Percentiles rank a stretch among this genome's conserved stretches.
phyloP scores from a whole-genome alignment of 1,140 invertebrate species.

The Gyrodactylus salaris region DNA sequence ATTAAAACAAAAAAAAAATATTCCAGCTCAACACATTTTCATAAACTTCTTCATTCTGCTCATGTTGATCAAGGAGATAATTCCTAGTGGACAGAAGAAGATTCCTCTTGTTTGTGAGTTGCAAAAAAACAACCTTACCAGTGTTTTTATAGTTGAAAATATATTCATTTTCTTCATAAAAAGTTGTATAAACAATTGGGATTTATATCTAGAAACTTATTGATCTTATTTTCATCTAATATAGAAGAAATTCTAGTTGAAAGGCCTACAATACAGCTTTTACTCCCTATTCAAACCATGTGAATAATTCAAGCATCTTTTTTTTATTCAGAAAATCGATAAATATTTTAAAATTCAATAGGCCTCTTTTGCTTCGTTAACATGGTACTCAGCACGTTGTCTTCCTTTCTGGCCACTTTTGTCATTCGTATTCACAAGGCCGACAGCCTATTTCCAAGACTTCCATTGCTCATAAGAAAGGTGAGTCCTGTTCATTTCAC shows the following conservation, averaged over 20 bases:
- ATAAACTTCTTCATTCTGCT: constrained; percentile 11
- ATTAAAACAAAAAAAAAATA: too few relatives aligned
- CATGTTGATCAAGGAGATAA: constrained; percentile 15
- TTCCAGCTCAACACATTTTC: constrained; percentile 3
- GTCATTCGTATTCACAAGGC: constrained; percentile 7
- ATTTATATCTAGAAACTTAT: too few relatives aligned
- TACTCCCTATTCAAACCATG: too few relatives aligned
- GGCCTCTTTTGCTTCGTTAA: constrained; percentile 11
- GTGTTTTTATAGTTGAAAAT: too few relatives aligned
- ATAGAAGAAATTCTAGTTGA: too few relatives aligned
- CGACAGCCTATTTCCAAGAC: background rate
- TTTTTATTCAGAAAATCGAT: too few relatives aligned
- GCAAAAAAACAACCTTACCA: background rate
- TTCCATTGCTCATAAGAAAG: background rate
- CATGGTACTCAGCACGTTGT: constrained; percentile 12
- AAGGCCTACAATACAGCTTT: too few relatives aligned
- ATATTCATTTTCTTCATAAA: too few relatives aligned
- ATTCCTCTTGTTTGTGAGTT: constrained; percentile 7
- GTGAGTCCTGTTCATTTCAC: background rate
- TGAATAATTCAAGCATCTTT: too few relatives aligned
- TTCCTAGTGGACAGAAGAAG: background rate
- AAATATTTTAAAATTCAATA: too few relatives aligned
- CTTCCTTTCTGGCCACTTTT: constrained; percentile 12
- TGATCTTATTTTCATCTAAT: too few relatives aligned
- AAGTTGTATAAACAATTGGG: too few relatives aligned